Evolutionary conservation across 2,113 vertebrate genomes (phyloP).

Genomic region (Artemisiospiza belli): DNA sequence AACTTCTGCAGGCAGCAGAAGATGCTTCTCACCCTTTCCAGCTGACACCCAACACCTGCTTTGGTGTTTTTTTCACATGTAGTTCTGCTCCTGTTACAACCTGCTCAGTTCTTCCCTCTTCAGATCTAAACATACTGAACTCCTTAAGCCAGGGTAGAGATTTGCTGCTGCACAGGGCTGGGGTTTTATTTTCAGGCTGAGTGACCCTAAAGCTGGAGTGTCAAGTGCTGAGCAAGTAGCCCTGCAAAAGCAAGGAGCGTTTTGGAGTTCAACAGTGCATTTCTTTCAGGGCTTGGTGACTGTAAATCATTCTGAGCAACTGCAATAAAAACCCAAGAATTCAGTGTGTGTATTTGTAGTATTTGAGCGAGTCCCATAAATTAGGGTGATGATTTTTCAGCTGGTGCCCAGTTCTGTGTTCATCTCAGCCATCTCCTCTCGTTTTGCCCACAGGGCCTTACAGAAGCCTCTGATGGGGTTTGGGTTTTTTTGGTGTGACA

Average conservation of each 20-base stretch:
- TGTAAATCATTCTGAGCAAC: neutral
- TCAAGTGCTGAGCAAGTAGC: neutral
- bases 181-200: neutral
- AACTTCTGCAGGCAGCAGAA: neutral
- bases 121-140: neutral
- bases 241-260: rapidly evolving
- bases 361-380: neutral
- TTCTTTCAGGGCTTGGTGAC: neutral
- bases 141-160: neutral
- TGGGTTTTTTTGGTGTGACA: neutral
- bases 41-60: neutral
- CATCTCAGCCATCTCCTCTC: neutral
- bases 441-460: neutral
- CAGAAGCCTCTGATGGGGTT: neutral
- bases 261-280: neutral
- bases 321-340: neutral
- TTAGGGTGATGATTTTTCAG: neutral
- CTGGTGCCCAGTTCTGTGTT: neutral
- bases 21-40: neutral
- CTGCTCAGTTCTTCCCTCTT: neutral
- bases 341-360: neutral
- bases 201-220: neutral
- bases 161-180: neutral
- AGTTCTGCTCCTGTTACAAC: neutral
- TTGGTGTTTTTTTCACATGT: neutral